Conservation (phyloP, 2,113 vertebrate genomes). For the Plotosus lineatus region DNA sequence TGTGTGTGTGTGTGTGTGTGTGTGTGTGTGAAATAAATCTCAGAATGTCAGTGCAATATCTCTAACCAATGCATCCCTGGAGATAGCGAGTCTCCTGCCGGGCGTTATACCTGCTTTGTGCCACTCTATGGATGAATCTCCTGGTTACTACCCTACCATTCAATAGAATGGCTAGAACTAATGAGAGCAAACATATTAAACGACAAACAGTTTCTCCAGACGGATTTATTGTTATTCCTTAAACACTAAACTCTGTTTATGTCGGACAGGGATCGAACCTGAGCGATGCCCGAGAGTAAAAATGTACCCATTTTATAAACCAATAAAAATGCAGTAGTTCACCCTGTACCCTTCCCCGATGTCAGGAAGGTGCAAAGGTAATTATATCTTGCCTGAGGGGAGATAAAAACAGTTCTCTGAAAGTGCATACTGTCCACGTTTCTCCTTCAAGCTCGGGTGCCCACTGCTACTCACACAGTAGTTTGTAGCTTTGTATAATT, state of each 20-base stretch:
- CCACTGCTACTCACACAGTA: conserved; percentile 3
- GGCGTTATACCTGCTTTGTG: neutral
- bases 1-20: conserved; percentile 34
- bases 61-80: conserved; percentile 28
- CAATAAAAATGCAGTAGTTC: neutral
- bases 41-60: conserved; percentile 7
- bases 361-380: neutral
- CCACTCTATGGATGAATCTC: conserved; percentile 5
- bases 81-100: conserved; percentile 2
- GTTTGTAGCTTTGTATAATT: conserved; percentile 24
- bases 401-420: neutral
- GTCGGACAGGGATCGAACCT: neutral
- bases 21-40: conserved; percentile 23
- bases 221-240: neutral
- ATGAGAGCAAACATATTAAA: conserved; percentile 1
- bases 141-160: conserved; percentile 9
- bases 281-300: neutral
- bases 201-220: neutral
- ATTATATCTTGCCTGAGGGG: neutral
- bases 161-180: neutral
- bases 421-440: neutral
- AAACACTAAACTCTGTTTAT: neutral
- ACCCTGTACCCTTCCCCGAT: neutral
- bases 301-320: neutral
- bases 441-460: neutral